These are phyloP conservation scores for honey bee (Apis mellifera) DNA, from an alignment of 1,140 invertebrate species.

Conservation along the genomic window Amel_HAv3.1 CM009938.2:5061001-5061500, in stretches of 20 bases:
- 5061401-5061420: slow-evolving; percentile 77
- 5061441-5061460: slow-evolving; percentile 77
- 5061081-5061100: neutral
- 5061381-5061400: slow-evolving; percentile 80
- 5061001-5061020: slow-evolving; percentile 89
- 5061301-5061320: no score
- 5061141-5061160: neutral
- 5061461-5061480: slow-evolving; percentile 75
- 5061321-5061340: no score
- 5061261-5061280: no score
- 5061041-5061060: slow-evolving; percentile 83
- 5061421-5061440: slow-evolving; percentile 77
- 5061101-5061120: no score
- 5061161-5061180: neutral
- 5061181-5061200: no score
- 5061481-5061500: slow-evolving; percentile 79
- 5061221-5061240: no score
- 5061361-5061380: slow-evolving; percentile 77
- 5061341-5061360: no score
- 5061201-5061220: neutral
- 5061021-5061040: slow-evolving; percentile 86
- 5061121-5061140: neutral
- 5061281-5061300: no score
- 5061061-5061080: slow-evolving; percentile 64
- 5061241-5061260: no score